Base-by-base conservation (phyloP, 2,888 invertebrate species). In the Spodoptera picta region DNA sequence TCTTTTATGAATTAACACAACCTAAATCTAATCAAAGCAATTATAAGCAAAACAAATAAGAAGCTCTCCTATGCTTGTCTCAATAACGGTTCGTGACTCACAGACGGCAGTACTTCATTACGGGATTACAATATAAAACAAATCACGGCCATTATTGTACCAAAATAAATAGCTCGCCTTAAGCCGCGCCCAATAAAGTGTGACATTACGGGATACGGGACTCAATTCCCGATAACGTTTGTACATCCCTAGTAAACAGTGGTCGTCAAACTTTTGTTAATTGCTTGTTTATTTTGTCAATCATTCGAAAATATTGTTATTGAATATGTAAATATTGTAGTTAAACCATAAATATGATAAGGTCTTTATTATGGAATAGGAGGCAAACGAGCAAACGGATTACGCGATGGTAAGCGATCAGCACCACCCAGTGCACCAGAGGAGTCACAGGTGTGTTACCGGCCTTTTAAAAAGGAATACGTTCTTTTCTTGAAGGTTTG, bases 141-240 rank as follows among this genome's bases (percentile, higher is more conserved):
- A 78, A 79, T 78, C 45, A 64, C 4, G 19, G 60, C 59, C 64
- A 70, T 82, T 77, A 79, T 70, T 72, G 67, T 69, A 67, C 72
- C 68, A 69, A 77, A 82, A 77, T 69, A 46, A 69, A 79, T 69
- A 46, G 70, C 68, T 42, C 52, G 55, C 57, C 60, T 51, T 78
- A 76, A 79, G 77, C 78, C 68, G 46, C 31, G 58, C 55, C 49
- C 74, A 69, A 76, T 81, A 81, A 81, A 79, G 69, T 73, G 75
- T 69, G 70, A 73, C 73, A 72, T 79, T 75, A 74, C 67, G 50
- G 49, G 50, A 59, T 75, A 74, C 67, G 48, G 49, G 50, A 59
- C 60, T 55, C 69, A 59, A 68, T 53, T 57, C 64, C 58, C 72
- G 72, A 75, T 77, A 78, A 68, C 58, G 59, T 65, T 65, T 55